Evolutionary conservation across 2,797 vertebrate species (phyloP).

Genomic region (Cirrhinus mrigala): DNA sequence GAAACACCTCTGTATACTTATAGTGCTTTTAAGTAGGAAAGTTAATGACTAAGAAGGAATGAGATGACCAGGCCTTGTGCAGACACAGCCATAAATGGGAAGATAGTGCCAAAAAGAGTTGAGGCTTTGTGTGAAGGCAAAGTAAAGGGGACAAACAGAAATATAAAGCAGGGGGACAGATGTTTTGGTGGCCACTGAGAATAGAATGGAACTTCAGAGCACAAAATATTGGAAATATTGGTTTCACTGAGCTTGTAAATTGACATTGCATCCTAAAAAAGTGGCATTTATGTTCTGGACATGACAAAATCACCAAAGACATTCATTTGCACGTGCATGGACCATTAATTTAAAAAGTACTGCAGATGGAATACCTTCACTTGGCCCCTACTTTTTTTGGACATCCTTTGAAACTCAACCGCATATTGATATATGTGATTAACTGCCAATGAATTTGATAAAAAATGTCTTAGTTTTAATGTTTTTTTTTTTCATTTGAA

Average conservation of each 20-base stretch:
- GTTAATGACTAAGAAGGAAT: not conserved
- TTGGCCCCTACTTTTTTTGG: not conserved
- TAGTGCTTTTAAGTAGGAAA: not conserved
- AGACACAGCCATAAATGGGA: not conserved
- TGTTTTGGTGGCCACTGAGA: not conserved
- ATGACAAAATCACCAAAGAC: not conserved
- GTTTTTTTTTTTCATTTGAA: not conserved
- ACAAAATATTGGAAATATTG: not conserved
- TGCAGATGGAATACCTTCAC: not conserved
- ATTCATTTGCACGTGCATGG: not conserved
- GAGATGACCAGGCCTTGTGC: too few species aligned
- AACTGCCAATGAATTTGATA: not conserved
- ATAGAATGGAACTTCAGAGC: not conserved
- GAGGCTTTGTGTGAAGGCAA: not conserved
- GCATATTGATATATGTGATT: not conserved
- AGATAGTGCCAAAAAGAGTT: not conserved
- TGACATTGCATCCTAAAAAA: not conserved
- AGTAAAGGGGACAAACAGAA: not conserved
- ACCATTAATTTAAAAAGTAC: not conserved
- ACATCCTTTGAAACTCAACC: not conserved
- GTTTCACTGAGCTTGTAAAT: not conserved
- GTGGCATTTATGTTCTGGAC: not conserved
- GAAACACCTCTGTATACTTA: conserved; percentile 1
- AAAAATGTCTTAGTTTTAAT: not conserved
- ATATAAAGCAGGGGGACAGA: not conserved